Evolutionary conservation across 2,797 vertebrate genomes (phyloP), one percentile per base, ranked within the genome.

Genomic region (Danio tinwini): DNA sequence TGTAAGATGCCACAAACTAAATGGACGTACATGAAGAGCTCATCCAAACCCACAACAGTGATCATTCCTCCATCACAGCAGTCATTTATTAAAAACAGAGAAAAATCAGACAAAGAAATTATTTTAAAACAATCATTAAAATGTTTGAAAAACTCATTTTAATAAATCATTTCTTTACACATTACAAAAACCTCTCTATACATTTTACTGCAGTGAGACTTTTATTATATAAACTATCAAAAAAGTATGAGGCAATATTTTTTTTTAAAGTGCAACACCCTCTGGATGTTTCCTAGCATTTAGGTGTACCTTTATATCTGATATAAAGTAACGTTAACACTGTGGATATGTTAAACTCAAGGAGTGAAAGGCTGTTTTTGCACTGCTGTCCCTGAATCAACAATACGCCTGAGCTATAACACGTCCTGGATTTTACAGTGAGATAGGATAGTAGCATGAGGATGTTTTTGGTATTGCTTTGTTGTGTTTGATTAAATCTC

Each of bases 401-500:
- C 10, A 58, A 62, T 69, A 62, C 73, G n/a, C 76, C 76, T 78
- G 76, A 78, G 76, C 47, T 78, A 78, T 55, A 52, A 70, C 6
- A 68, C 13, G 8, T 40, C 21, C 29, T 69, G 45, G 16, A 10
- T 59, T 61, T 70, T 62, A 42, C 37, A 52, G 29, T 47, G 47
- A 5, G 21, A 29, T 17, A 37, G 37, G n/a, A 40, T 52, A 63
- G 29, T n/a, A 29, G 39, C 39, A 16, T 63, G 56, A 44, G 29
- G 29, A 53, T 37, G 12, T 17, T 74, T 75, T 81, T 81, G 72
- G 65, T 76, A 62, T 62, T 74, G 16, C 40, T 70, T 56, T 64
- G 29, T 45, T 73, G 44, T 5, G n/a, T 49, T 47, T 47, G 49
- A 74, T 75, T 90, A 53, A 5, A 86, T 71, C 29, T 96, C 96